Percentiles rank a stretch among this genome's conserved stretches.
phyloP scores from a whole-genome alignment of 2,888 invertebrate genomes.

The Caenorhabditis drosophilae region DNA sequence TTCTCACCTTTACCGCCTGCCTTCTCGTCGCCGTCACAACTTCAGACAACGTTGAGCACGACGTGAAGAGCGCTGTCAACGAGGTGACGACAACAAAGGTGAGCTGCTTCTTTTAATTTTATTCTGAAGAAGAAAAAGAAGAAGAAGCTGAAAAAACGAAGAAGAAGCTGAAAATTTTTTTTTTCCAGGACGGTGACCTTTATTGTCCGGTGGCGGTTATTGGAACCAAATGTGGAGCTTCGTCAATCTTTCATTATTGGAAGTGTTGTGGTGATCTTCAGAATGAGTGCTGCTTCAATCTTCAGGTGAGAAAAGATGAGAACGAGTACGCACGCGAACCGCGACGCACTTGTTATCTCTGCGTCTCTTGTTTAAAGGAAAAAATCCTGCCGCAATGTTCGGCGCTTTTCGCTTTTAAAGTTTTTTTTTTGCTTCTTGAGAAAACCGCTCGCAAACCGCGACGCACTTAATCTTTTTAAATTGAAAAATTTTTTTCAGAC shows the following conservation, averaged over 20 bases:
- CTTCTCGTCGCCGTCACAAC: not conserved
- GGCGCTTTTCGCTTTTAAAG: no score
- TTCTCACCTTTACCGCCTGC: not conserved
- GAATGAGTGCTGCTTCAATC: slow-evolving; percentile 64
- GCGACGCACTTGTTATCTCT: no score
- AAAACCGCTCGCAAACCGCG: no score
- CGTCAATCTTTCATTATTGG: slow-evolving; percentile 64
- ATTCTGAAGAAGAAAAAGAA: not conserved
- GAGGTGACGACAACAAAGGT: slow-evolving; percentile 57
- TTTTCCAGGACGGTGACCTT: slow-evolving; percentile 56
- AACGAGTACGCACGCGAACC: no score
- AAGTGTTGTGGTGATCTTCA: slow-evolving; percentile 65
- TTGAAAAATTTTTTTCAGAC: no score
- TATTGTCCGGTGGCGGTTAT: slow-evolving; percentile 60
- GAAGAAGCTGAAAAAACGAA: not conserved
- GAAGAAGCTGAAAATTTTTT: not conserved
- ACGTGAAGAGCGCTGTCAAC: slow-evolving; percentile 52
- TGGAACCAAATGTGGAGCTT: slow-evolving; percentile 61
- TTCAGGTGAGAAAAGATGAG: no score
- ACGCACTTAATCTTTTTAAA: not conserved
- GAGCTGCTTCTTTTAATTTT: not conserved
- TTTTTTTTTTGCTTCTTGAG: no score
- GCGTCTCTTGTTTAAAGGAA: no score
- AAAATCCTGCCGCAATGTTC: no score
- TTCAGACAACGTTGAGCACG: slow-evolving; percentile 3